Evolutionary conservation across 30 jellyfish, hydroid and myxozoan species (phyloP).

Genomic region (Aurelia aurita): DNA sequence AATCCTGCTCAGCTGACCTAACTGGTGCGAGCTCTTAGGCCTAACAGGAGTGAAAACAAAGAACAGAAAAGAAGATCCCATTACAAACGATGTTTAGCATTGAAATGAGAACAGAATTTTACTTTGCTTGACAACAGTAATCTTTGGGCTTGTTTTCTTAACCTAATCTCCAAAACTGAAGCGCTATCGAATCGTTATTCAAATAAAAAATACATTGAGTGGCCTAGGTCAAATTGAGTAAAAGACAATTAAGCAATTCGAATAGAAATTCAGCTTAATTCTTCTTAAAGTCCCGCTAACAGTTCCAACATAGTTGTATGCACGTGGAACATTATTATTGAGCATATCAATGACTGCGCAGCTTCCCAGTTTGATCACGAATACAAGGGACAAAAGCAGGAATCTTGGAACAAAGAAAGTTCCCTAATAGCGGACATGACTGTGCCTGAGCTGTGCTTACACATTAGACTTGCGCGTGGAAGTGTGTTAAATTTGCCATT

Average conservation of each 20-base stretch:
- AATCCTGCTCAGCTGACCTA: no score
- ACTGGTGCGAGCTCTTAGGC: no score
- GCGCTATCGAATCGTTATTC: no score
- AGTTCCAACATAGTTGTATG: slow-evolving; percentile 17
- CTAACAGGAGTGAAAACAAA: no score
- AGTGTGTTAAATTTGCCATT: not conserved
- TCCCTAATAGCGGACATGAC: not conserved
- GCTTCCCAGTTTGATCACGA: not conserved
- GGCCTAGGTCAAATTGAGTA: slow-evolving; percentile 17
- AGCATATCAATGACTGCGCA: slow-evolving; percentile 8
- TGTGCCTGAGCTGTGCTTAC: not conserved
- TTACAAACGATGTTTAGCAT: no score
- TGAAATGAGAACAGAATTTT: no score
- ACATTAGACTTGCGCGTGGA: not conserved
- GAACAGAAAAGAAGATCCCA: no score
- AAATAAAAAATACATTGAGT: not conserved
- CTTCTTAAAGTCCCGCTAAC: slow-evolving; percentile 17
- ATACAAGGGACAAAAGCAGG: slow-evolving; percentile 10
- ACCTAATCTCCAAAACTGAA: no score
- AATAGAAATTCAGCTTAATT: not conserved
- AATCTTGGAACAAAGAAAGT: no score
- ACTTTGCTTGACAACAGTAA: no score
- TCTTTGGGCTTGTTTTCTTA: no score
- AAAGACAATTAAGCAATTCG: slow-evolving; percentile 3
- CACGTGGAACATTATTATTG: slow-evolving; percentile 22